phyloP scores from a whole-genome alignment of 2,888 invertebrate genomes.

The Bombyx huttoni region DNA sequence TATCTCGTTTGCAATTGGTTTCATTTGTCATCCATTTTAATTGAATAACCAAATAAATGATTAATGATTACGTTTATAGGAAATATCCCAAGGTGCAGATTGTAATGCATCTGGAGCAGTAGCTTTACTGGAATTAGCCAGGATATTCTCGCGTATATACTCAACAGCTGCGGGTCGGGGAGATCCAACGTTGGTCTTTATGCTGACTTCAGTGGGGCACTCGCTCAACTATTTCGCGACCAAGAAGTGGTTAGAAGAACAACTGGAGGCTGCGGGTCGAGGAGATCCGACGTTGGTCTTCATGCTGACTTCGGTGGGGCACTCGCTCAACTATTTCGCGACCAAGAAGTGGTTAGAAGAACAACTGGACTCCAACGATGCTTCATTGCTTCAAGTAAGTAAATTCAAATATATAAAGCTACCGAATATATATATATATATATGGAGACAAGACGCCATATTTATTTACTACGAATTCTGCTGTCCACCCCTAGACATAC shows the following conservation, averaged over 20 bases:
- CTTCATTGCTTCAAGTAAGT: slow-evolving; percentile 79
- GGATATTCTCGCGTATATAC: slow-evolving; percentile 91
- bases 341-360: slow-evolving; percentile 97
- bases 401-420: too few relatives aligned
- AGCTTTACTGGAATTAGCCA: slow-evolving; percentile 87
- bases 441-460: too few relatives aligned
- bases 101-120: slow-evolving; percentile 94
- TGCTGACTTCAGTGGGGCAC: slow-evolving; percentile 92
- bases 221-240: slow-evolving; percentile 93
- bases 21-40: too few relatives aligned
- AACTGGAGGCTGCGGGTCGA: slow-evolving; percentile 84
- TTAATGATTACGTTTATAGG: slow-evolving; percentile 60
- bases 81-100: slow-evolving; percentile 89
- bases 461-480: too few relatives aligned
- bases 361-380: slow-evolving; percentile 84
- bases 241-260: slow-evolving; percentile 96
- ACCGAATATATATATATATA: too few relatives aligned
- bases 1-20: too few relatives aligned
- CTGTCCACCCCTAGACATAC: too few relatives aligned
- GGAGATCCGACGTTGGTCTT: slow-evolving; percentile 88
- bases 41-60: not conserved
- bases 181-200: slow-evolving; percentile 86
- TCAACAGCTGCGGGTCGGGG: slow-evolving; percentile 80
- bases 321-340: slow-evolving; percentile 92
- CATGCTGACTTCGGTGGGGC: slow-evolving; percentile 90